Base-by-base conservation (phyloP, 2,113 vertebrate genomes). In the Ciconia boyciana region DNA sequence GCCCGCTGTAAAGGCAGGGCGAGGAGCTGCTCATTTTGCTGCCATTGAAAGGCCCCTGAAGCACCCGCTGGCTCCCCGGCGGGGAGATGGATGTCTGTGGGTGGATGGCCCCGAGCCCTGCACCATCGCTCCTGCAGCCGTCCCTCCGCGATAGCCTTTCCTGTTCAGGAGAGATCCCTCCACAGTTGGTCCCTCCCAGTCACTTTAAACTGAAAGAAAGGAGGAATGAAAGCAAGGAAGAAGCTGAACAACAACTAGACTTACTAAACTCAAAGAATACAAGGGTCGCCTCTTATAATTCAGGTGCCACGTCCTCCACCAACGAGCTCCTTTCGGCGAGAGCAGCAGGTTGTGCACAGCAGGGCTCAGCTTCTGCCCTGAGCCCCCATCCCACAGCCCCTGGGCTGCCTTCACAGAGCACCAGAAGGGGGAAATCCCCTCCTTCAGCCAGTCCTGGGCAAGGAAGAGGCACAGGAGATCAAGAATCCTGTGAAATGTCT, bases 11-110 rank as follows among this genome's bases (percentile, higher is more conserved):
- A 36, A 44, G 43, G 75, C 55, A 89, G 46, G 34, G 46, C 2
- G 3, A 87, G 62, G 79, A 87, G 29, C 49, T 89, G 51, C 76
- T 93, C 31, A 0, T 5, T 68, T 10, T 54, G 54, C 61, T 89
- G 71, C 65, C 4, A 0, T 10, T 29, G 12, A 34, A 66, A 83
- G 32, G 52, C 31, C 34, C 11, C 64, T 15, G 68, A 12, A 76
- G 60, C 26, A 44, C 15, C 18, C 11, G 0, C 16, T 2, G 19
- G 34, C 7, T 69, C 28, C 51, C 28, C 0, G 0, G 9, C 5
- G 7, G 32, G 6, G 21, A n/a, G 61, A 18, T 5, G 22, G 15
- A 15, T 16, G 3, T 26, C n/a, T 15, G 13, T 6, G 60, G 52
- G 26, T 46, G 70, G 57, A 6, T 4, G 7, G 16, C 41, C 18